Base-by-base conservation (phyloP, 2,888 invertebrate genomes). In the Merodon equestris region DNA sequence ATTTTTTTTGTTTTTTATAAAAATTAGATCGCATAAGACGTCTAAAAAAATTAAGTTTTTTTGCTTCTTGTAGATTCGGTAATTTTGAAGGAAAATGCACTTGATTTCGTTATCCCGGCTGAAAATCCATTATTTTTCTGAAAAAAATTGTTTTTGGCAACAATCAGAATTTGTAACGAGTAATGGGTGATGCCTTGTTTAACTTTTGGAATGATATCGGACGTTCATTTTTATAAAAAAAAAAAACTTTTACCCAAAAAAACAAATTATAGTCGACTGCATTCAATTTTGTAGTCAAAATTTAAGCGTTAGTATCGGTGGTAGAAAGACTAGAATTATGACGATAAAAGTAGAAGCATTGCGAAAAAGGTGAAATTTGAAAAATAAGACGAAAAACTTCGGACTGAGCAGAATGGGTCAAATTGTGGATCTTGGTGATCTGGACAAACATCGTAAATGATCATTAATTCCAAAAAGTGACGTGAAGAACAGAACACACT, bases 91-190 rank as follows among this genome's bases (percentile, higher is more conserved):
- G 56, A 56, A 58, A 50, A 61, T 34, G n/a, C 68, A 64, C 63
- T 74, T 64, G 7, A 63, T 70, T n/a, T 34, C 54, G 3, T 76
- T 77, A 82, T 74, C 82, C 82, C 44, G 82, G 81, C 58, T 82
- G 73, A 79, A 82, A 79, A 75, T 82, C 82, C 82, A 82, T 79
- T 75, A 81, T 74, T 56, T 42, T 74, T 64, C 82, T 82, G 68
- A 34, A 82, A 82, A 13, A 73, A 17, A 76, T 53, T 58, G 45
- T 14, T 47, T 56, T 53, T 56, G 17, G 51, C 36, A 10, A 40
- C 40, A 40, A 4, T 27, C 27, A 27, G 27, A 27, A 4, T 27
- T 27, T 27, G 2, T 2, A 27, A 27, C 7, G 2, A 27, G 27
- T 27, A 40, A 19, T 3, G 15, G 14, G 3, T 44, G 66, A 56